Evolutionary conservation across 2,113 vertebrate species (phyloP).

Genomic region (cattle (Bos taurus)): ARS-UCD2.0 NC_037334.1:58816001-58816500

Average conservation of each 20-base stretch:
- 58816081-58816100: background rate
- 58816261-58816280: background rate
- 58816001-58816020: background rate
- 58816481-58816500: conserved; percentile 73
- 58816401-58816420: conserved; percentile 71
- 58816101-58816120: background rate
- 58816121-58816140: background rate
- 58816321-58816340: conserved; percentile 74
- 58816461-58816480: conserved; percentile 71
- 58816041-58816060: conserved; percentile 25
- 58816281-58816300: conserved; percentile 69
- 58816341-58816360: conserved; percentile 79
- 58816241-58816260: conserved; percentile 39
- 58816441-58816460: conserved; percentile 47
- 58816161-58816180: background rate
- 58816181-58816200: background rate
- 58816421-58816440: conserved; percentile 61
- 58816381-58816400: conserved; percentile 78
- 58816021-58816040: conserved; percentile 4
- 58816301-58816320: conserved; percentile 87
- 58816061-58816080: conserved; percentile 3
- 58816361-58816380: conserved; percentile 70
- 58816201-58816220: background rate
- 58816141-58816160: background rate
- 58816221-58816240: background rate